Percentiles rank a stretch among this genome's conserved stretches.
These are phyloP conservation scores for Karalla daura DNA, from an alignment of 2,797 vertebrate genomes.

Conservation along the genomic window DNA sequence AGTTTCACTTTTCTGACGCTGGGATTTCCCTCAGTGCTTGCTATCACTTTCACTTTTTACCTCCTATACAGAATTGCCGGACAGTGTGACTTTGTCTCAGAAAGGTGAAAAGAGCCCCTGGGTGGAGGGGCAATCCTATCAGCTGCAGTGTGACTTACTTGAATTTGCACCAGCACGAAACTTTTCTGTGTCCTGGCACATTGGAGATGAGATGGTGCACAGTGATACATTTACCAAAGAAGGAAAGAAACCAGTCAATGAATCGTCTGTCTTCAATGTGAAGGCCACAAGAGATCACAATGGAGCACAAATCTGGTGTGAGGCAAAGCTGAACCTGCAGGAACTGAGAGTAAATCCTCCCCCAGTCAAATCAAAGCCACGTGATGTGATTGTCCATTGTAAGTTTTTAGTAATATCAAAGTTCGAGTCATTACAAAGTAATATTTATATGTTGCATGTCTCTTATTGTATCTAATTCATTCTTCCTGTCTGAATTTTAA, in stretches of 20 bases:
- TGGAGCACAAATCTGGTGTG: conserved; percentile 62
- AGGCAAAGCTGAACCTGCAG: conserved; percentile 59
- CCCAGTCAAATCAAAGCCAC: not conserved
- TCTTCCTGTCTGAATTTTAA: not conserved
- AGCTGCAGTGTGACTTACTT: conserved; percentile 54
- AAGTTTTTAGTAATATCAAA: conserved; percentile 36
- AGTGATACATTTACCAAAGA: rapidly evolving
- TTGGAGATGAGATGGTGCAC: not conserved
- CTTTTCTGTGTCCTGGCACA: conserved; percentile 65
- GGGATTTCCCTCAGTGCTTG: not conserved
- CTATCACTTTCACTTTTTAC: not conserved
- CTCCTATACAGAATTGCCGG: conserved; percentile 65
- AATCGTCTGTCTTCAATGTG: rapidly evolving
- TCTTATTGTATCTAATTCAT: not conserved
- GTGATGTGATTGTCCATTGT: conserved; percentile 60
- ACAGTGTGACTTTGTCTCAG: conserved; percentile 57
- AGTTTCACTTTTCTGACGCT: not conserved
- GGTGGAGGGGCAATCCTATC: conserved; percentile 10
- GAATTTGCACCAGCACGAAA: conserved; percentile 61
- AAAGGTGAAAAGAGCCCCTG: not conserved
- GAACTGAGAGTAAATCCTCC: not conserved
- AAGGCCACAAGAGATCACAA: conserved; percentile 31
- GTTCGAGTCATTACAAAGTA: too few relatives aligned
- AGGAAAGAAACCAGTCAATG: rapidly evolving
- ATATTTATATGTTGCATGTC: too few relatives aligned